Evolutionary conservation across 1,140 invertebrate genomes (phyloP).

Genomic region (Calliopsis andreniformis): DNA sequence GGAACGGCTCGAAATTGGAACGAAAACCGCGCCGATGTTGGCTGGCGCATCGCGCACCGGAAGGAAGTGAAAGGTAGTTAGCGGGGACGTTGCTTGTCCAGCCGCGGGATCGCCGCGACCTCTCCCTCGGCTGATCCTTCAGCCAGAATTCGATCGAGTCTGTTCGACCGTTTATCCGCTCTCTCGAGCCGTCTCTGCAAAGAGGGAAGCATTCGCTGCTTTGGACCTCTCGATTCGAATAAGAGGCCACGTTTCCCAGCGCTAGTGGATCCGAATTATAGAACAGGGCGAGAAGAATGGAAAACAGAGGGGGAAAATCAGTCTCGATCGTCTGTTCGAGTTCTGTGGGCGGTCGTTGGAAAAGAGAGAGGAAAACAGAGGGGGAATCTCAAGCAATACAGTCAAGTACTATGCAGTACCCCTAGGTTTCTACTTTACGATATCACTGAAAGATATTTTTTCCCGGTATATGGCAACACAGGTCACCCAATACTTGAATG

Average conservation of each 20-base stretch:
- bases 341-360: no score
- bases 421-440: no score
- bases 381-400: no score
- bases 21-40: conserved; percentile 39
- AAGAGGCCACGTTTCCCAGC: conserved; percentile 6
- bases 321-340: no score
- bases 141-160: conserved; percentile 30
- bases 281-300: not conserved
- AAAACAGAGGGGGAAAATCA: conserved; percentile 33
- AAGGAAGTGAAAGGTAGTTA: conserved; percentile 46
- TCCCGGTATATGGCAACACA: no score
- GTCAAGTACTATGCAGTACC: no score
- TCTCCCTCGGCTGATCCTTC: not conserved
- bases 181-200: not conserved
- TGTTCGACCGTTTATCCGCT: conserved; percentile 7
- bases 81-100: not conserved
- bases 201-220: not conserved
- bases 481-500: no score
- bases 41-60: conserved; percentile 3
- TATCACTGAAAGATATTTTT: no score
- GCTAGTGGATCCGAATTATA: conserved; percentile 33
- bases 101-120: not conserved
- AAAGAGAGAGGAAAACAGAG: not conserved
- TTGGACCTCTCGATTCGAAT: not conserved
- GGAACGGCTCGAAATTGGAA: conserved; percentile 53